Percentiles rank a stretch among this genome's conserved stretches.
These are phyloP conservation scores for Tridacna crocea DNA, from an alignment of 2,888 invertebrate species.

Conservation along the genomic window DNA sequence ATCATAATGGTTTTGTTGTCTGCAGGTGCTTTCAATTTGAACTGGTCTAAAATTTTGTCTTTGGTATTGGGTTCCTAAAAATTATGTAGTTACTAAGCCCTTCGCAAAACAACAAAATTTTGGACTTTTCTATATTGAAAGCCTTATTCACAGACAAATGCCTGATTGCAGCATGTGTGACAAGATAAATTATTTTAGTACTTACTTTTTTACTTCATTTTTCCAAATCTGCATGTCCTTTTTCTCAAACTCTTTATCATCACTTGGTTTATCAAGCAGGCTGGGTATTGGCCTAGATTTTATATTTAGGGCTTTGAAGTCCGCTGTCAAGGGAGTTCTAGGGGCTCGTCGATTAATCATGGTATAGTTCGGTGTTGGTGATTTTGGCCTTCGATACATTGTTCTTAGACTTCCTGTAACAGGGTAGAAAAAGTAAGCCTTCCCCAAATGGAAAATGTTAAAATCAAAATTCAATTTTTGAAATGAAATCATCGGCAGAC, in stretches of 20 bases:
- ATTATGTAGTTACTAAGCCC: too few species aligned
- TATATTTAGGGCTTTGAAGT: slow-evolving; percentile 47
- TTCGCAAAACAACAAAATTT: too few species aligned
- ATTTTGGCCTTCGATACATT: slow-evolving; percentile 44
- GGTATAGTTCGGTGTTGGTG: slow-evolving; percentile 59
- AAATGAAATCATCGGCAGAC: too few species aligned
- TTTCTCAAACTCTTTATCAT: slow-evolving; percentile 32
- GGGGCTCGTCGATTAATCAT: slow-evolving; percentile 59
- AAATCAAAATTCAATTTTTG: too few species aligned
- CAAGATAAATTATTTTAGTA: neutral
- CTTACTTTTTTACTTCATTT: slow-evolving; percentile 67
- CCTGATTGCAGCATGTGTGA: too few species aligned
- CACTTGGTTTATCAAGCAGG: slow-evolving; percentile 44
- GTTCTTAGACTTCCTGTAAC: slow-evolving; percentile 37
- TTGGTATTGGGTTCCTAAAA: too few species aligned
- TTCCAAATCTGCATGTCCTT: slow-evolving; percentile 60
- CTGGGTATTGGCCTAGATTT: slow-evolving; percentile 59
- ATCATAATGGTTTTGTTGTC: too few species aligned
- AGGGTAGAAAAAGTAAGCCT: neutral
- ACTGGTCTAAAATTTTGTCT: neutral
- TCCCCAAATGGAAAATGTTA: too few species aligned
- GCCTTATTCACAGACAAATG: too few species aligned
- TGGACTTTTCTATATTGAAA: too few species aligned
- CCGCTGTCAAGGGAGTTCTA: slow-evolving; percentile 1
- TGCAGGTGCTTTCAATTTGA: too few species aligned